These are phyloP conservation scores for Poecilobothrus nobilitatus DNA, from an alignment of 2,888 invertebrate species.

Conservation along the genomic window DNA sequence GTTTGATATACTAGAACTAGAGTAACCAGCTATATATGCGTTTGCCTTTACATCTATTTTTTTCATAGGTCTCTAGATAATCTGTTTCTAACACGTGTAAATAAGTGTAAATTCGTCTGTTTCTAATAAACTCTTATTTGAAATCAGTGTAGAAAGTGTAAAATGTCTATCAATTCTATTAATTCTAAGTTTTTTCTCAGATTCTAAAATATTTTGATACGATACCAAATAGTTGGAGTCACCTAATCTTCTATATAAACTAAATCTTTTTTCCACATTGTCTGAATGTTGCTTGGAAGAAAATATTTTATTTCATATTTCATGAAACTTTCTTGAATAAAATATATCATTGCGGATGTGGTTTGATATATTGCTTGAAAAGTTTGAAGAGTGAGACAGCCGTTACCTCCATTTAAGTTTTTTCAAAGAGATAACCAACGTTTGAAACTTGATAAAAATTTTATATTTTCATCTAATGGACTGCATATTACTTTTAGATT, in stretches of 20 bases:
- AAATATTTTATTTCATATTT: not conserved
- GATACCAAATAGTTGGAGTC: not conserved
- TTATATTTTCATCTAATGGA: not conserved
- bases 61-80: no score
- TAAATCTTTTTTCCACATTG: not conserved
- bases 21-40: no score
- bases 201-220: not conserved
- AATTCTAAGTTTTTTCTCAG: not conserved
- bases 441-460: not conserved
- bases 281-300: not conserved
- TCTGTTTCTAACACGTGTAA: no score
- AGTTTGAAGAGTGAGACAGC: no score
- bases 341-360: not conserved
- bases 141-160: no score
- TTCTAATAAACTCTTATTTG: no score
- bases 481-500: not conserved
- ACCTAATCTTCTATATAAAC: not conserved
- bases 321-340: not conserved
- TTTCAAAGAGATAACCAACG: no score
- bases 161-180: no score
- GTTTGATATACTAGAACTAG: no score
- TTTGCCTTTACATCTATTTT: no score
- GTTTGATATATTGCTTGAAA: not conserved
- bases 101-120: no score
- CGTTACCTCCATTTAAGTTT: no score